phyloP scores from a whole-genome alignment of 2,888 invertebrate genomes.

The Amaurobius ferox region DNA sequence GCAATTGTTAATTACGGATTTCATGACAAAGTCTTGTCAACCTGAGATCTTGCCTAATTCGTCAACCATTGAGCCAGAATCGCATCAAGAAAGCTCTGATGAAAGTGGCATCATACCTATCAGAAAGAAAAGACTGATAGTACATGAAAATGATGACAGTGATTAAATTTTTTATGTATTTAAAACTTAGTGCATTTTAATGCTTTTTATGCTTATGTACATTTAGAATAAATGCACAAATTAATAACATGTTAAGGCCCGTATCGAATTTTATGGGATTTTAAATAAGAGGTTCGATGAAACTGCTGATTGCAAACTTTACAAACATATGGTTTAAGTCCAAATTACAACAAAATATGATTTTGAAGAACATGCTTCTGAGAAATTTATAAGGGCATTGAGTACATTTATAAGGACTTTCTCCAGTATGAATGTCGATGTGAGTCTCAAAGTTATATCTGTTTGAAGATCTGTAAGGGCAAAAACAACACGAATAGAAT shows the following conservation, averaged over 20 bases:
- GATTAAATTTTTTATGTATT: too few relatives aligned
- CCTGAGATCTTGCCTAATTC: too few relatives aligned
- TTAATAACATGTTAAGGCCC: neutral
- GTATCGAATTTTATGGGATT: neutral
- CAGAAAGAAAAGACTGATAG: too few relatives aligned
- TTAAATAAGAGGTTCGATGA: neutral
- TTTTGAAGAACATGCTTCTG: slow-evolving; percentile 19
- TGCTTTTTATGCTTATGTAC: too few relatives aligned
- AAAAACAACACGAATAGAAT: slow-evolving; percentile 15
- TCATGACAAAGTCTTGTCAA: too few relatives aligned
- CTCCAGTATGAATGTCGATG: slow-evolving; percentile 37
- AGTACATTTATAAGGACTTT: slow-evolving; percentile 35
- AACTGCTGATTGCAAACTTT: neutral
- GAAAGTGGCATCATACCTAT: too few relatives aligned
- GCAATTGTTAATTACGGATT: too few relatives aligned
- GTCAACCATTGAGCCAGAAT: too few relatives aligned
- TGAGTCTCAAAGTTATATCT: slow-evolving; percentile 25
- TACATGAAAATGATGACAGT: too few relatives aligned
- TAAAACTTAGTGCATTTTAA: too few relatives aligned
- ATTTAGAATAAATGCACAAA: too few relatives aligned
- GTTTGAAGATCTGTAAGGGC: neutral
- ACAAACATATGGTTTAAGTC: neutral
- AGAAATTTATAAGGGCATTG: slow-evolving; percentile 25
- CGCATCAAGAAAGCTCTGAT: too few relatives aligned
- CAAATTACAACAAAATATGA: slow-evolving; percentile 16